Evolutionary conservation across 2,113 vertebrate species (phyloP).

Genomic region (Drymodes brunneopygia): DNA sequence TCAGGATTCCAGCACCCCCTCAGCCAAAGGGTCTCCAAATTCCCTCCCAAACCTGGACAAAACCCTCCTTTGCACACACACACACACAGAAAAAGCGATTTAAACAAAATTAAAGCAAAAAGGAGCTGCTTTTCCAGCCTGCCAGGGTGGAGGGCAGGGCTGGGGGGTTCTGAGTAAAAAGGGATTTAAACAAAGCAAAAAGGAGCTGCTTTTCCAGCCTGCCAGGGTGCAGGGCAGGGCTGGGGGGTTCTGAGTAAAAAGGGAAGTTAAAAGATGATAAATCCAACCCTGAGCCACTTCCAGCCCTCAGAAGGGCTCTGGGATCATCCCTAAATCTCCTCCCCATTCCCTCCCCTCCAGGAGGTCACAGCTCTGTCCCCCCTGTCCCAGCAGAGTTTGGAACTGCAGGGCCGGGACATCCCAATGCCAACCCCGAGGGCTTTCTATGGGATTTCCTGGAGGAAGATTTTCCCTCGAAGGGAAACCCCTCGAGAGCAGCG

Average conservation of each 20-base stretch:
- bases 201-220: not conserved
- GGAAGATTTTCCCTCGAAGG: not conserved
- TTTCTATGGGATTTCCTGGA: not conserved
- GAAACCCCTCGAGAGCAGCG: accelerated
- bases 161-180: not conserved
- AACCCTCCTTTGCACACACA: not conserved
- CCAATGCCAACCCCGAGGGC: accelerated
- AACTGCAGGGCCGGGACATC: not conserved
- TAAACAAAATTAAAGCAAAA: not conserved
- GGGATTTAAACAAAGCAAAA: not conserved
- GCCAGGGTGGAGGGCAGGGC: not conserved
- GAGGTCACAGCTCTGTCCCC: not conserved
- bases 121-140: not conserved
- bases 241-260: not conserved
- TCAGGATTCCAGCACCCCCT: not conserved
- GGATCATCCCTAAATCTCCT: not conserved
- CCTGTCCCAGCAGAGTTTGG: not conserved
- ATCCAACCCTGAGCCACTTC: not conserved
- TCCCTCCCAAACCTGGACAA: not conserved
- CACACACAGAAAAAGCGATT: not conserved
- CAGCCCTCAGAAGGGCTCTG: not conserved
- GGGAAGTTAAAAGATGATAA: not conserved
- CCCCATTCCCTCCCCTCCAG: not conserved
- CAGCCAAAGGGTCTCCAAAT: not conserved
- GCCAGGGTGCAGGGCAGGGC: not conserved